These are phyloP conservation scores for Teleogryllus occipitalis DNA, from an alignment of 1,140 invertebrate species.

Conservation along the genomic window DNA sequence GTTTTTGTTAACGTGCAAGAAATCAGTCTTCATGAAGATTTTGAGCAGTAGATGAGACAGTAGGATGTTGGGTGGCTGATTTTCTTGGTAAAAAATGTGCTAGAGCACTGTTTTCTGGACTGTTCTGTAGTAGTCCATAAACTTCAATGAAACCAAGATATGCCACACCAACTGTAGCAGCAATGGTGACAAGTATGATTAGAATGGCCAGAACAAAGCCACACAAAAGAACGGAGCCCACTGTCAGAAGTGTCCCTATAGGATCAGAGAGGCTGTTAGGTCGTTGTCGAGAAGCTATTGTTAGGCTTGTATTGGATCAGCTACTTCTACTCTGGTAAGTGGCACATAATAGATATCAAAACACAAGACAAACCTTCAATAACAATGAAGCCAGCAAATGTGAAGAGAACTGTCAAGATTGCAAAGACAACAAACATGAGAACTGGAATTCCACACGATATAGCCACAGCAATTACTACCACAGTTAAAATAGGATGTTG, in stretches of 20 bases:
- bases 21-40: too few relatives aligned
- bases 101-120: conserved; percentile 12
- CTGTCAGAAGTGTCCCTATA: conserved; percentile 21
- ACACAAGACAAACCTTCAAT: conserved; percentile 19
- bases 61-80: neutral
- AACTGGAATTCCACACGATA: conserved; percentile 22
- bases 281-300: neutral
- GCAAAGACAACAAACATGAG: conserved; percentile 21
- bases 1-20: too few relatives aligned
- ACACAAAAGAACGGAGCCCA: conserved; percentile 19
- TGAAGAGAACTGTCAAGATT: conserved; percentile 15
- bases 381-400: conserved; percentile 20
- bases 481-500: conserved; percentile 20
- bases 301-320: neutral
- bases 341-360: neutral
- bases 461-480: conserved; percentile 8
- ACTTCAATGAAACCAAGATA: conserved; percentile 19
- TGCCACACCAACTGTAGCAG: conserved; percentile 15
- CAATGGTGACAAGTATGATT: conserved; percentile 8
- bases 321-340: neutral
- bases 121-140: conserved; percentile 15
- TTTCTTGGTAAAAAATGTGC: conserved; percentile 9
- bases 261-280: neutral
- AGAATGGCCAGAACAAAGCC: conserved; percentile 18
- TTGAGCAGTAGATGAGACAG: neutral